A percentile compares a stretch with the other conserved stretches of the same genome.
These are phyloP conservation scores for Proterorhinus semilunaris DNA, from an alignment of 2,113 vertebrate species.

Conservation along the genomic window DNA sequence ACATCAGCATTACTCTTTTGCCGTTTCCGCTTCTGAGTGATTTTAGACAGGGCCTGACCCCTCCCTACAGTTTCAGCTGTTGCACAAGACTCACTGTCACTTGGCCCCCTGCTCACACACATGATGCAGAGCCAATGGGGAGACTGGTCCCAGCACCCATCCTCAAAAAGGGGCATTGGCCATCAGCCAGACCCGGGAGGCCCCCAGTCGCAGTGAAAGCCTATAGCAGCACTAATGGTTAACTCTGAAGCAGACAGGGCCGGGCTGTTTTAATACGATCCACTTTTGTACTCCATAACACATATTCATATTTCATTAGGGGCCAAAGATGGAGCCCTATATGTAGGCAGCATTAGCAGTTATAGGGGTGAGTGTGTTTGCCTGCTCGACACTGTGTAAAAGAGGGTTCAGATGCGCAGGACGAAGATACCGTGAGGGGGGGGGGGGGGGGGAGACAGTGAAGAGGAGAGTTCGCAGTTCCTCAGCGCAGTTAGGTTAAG, in stretches of 20 bases:
- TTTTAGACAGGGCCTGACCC: slow-evolving; percentile 40
- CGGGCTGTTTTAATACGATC: slow-evolving; percentile 59
- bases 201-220: slow-evolving; percentile 58
- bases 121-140: slow-evolving; percentile 56
- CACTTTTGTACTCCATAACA: slow-evolving; percentile 68
- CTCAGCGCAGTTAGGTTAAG: slow-evolving; percentile 60
- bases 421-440: slow-evolving; percentile 24
- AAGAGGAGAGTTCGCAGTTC: slow-evolving; percentile 48
- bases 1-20: slow-evolving; percentile 30
- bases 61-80: slow-evolving; percentile 70
- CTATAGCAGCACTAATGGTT: slow-evolving; percentile 65
- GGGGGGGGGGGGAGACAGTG: slow-evolving; percentile 21
- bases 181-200: slow-evolving; percentile 53
- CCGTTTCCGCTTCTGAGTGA: slow-evolving; percentile 52
- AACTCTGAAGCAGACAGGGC: slow-evolving; percentile 52
- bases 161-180: slow-evolving; percentile 63
- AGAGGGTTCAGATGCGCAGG: slow-evolving; percentile 48
- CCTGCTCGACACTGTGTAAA: slow-evolving; percentile 74
- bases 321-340: slow-evolving; percentile 61
- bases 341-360: slow-evolving; percentile 59
- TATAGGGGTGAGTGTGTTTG: slow-evolving; percentile 70
- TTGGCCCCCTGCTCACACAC: slow-evolving; percentile 31
- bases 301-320: slow-evolving; percentile 68
- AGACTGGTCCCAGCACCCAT: slow-evolving; percentile 57
- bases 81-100: slow-evolving; percentile 73